Percentiles rank a stretch among this genome's conserved stretches.
Conservation (phyloP, 2,888 invertebrate genomes). For the Pterostichus madidus region DNA sequence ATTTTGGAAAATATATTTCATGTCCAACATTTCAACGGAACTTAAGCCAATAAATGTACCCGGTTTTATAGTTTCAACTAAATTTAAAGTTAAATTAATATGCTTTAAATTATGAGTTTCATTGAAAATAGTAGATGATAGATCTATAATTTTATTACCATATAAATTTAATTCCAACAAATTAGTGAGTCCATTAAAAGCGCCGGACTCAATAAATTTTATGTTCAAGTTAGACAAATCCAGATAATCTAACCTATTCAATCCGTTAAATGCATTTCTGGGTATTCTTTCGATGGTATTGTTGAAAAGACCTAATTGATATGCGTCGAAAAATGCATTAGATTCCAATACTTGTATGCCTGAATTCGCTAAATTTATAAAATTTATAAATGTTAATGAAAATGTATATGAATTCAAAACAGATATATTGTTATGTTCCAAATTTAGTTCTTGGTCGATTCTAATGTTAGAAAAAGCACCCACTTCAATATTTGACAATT, state of each 20-base stretch:
- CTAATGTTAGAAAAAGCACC: not conserved
- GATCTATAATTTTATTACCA: conserved; percentile 18
- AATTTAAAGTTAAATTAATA: conserved; percentile 2
- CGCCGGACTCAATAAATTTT: conserved; percentile 25
- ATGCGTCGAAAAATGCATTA: not conserved
- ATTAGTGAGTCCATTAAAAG: conserved; percentile 28
- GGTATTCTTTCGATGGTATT: not conserved
- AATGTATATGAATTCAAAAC: not conserved
- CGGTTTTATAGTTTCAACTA: conserved; percentile 18
- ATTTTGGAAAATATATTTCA: conserved; percentile 14
- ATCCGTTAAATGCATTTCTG: conserved; percentile 15
- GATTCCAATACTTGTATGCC: conserved; percentile 12
- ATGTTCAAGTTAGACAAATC: conserved; percentile 12
- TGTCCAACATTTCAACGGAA: not conserved
- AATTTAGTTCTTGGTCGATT: not conserved
- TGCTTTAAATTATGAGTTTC: conserved; percentile 17
- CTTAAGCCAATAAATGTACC: not conserved
- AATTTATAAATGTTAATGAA: not conserved
- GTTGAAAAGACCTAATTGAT: not conserved
- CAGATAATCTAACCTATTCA: not conserved
- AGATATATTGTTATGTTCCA: not conserved
- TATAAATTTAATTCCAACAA: conserved; percentile 15
- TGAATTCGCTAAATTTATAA: conserved; percentile 13
- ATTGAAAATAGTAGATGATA: conserved; percentile 21
- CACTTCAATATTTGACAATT: not conserved